Percentiles rank a stretch among this genome's conserved stretches.
These are phyloP conservation scores for Eristalis pertinax DNA, from an alignment of 2,888 invertebrate species.

Conservation along the genomic window DNA sequence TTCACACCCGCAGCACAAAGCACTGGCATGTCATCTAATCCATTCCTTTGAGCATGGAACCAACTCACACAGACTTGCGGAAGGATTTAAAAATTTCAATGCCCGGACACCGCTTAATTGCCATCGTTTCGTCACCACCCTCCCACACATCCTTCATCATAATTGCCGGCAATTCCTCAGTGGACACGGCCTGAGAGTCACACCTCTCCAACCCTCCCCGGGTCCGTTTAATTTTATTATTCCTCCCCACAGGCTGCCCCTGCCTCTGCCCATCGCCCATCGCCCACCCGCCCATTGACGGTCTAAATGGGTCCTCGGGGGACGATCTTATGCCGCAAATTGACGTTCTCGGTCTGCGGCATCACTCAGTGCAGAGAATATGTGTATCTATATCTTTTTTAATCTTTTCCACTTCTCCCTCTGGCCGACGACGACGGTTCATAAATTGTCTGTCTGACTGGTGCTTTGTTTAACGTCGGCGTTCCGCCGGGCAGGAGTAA, in stretches of 20 bases:
- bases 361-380: conserved; percentile 48
- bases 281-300: neutral
- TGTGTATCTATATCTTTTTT: conserved; percentile 38
- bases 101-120: conserved; percentile 32
- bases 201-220: conserved; percentile 4
- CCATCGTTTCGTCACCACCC: neutral
- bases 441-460: conserved; percentile 57
- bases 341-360: conserved; percentile 63
- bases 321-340: conserved; percentile 55
- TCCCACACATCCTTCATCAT: conserved; percentile 9
- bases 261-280: too few relatives aligned
- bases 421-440: conserved; percentile 29
- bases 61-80: neutral
- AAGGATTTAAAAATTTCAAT: conserved; percentile 7
- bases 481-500: conserved; percentile 7
- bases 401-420: conserved; percentile 50
- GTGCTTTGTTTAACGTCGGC: conserved; percentile 52
- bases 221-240: conserved; percentile 59
- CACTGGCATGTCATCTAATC: neutral
- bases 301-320: conserved; percentile 62
- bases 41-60: neutral
- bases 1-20: neutral
- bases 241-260: neutral
- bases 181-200: neutral
- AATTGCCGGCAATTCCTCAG: conserved; percentile 29